Conservation (phyloP, 2,888 invertebrate species). For the Entomobrya multifasciata region DNA sequence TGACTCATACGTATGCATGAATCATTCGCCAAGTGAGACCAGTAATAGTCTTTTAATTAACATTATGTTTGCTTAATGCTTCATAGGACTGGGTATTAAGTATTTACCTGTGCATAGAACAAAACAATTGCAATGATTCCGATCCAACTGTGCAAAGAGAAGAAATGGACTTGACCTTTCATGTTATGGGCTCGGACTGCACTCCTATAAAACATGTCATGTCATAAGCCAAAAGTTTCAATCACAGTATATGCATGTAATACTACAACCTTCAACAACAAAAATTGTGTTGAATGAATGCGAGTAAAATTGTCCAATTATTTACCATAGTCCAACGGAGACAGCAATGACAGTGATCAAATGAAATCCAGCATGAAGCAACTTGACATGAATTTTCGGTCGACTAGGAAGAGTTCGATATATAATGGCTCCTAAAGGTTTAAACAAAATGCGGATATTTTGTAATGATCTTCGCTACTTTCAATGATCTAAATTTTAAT, state of each 20-base stretch:
- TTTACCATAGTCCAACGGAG: conserved; percentile 73
- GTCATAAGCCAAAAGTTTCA: too few species aligned
- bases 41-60: too few species aligned
- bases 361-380: conserved; percentile 78
- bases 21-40: too few species aligned
- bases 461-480: neutral
- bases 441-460: neutral
- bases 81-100: neutral
- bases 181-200: conserved; percentile 71
- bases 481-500: neutral
- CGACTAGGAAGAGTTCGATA: conserved; percentile 77
- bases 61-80: too few species aligned
- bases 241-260: neutral
- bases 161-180: conserved; percentile 75
- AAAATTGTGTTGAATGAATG: conserved; percentile 2
- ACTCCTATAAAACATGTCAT: conserved; percentile 60
- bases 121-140: conserved; percentile 76
- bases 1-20: too few species aligned
- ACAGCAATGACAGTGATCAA: conserved; percentile 71
- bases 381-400: conserved; percentile 77
- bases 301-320: neutral
- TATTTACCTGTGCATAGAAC: conserved; percentile 78
- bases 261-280: neutral
- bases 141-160: conserved; percentile 78
- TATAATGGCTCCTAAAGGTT: conserved; percentile 73